Evolutionary conservation across 2,797 vertebrate species (phyloP), one percentile per base, ranked within the genome.

Genomic region (Hipposideros larvatus): DNA sequence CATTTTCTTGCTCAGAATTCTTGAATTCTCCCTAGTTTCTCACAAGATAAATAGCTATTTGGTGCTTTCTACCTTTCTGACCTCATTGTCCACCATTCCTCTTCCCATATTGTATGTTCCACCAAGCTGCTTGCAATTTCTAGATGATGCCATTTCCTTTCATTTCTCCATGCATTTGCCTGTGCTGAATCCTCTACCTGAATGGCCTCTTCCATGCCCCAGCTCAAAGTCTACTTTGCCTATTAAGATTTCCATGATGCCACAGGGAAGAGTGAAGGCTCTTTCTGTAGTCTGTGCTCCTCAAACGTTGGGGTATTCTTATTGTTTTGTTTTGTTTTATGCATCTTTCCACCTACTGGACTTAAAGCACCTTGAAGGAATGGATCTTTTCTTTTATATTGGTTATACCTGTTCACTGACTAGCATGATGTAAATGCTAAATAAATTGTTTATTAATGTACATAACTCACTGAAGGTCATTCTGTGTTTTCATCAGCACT

Each of bases 401-500:
- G 78, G 8, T 74, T 87, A 66, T 11, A 83, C 13, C 11, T 87
- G 46, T 16, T 94, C 4, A 2, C 71, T 74, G 16, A 37, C 55
- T 70, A 87, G 34, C 18, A 77, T 1, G 22, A n/a, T 74, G 18
- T 34, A 46, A 55, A 94, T 88, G n/a, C 57, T 94, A 84, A 91
- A 61, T 80, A 92, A 46, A 66, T 82, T 37, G 65, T 80, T 66
- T 85, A 85, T 82, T 53, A 26, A 82, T 41, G 31, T 78, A 91
- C 1, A 18, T 92, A 95, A 97, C 2, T 95, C 37, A 43, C 21
- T 73, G 66, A 91, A 95, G 18, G 48, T 55, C 88, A 93, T 46
- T 77, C 66, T 96, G 55, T 92, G 65, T 90, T 95, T 95, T 91
- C 48, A 77, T 97, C 34, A 61, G 31, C 5, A 79, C n/a, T 68